A percentile compares a stretch with the other conserved stretches of the same genome.
Evolutionary conservation across 2,113 vertebrate species (phyloP).

Genomic region (Bos taurus): DNA sequence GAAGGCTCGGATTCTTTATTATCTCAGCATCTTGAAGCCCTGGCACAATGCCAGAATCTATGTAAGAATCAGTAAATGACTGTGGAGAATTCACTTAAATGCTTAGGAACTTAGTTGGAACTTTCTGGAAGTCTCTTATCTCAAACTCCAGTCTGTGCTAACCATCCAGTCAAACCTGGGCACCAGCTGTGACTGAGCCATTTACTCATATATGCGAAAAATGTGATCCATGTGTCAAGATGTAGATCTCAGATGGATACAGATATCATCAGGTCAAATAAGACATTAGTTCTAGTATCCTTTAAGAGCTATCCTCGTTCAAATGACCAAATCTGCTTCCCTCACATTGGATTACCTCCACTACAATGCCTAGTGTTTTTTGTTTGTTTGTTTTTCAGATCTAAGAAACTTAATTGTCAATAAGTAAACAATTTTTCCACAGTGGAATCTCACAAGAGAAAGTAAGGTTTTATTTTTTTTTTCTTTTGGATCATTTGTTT

Average conservation of each 20-base stretch:
- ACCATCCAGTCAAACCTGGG: background rate
- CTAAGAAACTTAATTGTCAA: background rate
- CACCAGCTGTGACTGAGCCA: background rate
- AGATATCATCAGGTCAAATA: background rate
- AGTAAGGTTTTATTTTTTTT: background rate
- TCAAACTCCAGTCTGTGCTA: background rate
- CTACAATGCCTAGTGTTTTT: background rate
- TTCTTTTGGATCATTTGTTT: background rate
- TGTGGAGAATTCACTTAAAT: background rate
- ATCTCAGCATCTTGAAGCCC: background rate
- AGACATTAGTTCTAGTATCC: background rate
- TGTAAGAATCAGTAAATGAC: background rate
- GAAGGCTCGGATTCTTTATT: background rate
- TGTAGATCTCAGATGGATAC: background rate
- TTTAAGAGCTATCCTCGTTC: background rate
- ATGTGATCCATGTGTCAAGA: background rate
- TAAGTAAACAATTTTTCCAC: conserved; percentile 3
- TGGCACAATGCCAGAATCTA: background rate
- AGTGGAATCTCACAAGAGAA: background rate
- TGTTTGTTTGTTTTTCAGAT: background rate
- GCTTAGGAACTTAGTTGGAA: background rate
- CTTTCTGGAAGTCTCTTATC: background rate
- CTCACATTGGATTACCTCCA: background rate
- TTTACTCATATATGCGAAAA: background rate
- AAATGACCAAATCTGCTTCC: background rate